phyloP scores from a whole-genome alignment of 2,797 vertebrate species.

The Eospalax fontanierii region DNA sequence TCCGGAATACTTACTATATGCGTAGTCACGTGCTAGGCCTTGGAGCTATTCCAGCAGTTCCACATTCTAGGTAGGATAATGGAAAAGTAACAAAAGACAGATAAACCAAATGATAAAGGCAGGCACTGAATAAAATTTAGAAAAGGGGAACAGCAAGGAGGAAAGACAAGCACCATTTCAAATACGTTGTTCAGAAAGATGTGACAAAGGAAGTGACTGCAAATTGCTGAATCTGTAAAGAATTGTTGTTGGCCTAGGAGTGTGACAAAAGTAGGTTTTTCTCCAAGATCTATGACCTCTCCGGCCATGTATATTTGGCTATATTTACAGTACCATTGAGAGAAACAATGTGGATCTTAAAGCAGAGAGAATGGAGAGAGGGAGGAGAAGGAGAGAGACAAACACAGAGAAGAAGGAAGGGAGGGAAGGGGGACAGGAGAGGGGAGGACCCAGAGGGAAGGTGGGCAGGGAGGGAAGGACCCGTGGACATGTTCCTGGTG shows the following conservation, averaged over 20 bases:
- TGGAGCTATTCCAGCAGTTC: neutral
- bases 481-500: neutral
- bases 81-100: constrained; percentile 1
- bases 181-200: neutral
- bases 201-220: neutral
- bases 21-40: neutral
- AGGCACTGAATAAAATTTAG: neutral
- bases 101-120: neutral
- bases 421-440: no score
- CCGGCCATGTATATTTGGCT: no score
- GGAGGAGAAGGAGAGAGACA: no score
- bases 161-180: neutral
- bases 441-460: no score
- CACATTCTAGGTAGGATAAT: neutral
- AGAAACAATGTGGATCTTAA: neutral
- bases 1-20: neutral
- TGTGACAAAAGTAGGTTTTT: no score
- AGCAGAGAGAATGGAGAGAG: neutral
- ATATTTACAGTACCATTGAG: no score
- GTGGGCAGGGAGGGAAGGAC: neutral
- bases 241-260: neutral
- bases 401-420: fast-evolving
- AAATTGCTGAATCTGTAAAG: neutral
- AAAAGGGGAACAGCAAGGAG: neutral
- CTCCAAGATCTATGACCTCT: no score